Conservation (phyloP, 2,797 vertebrate species). For the Labroides dimidiatus region DNA sequence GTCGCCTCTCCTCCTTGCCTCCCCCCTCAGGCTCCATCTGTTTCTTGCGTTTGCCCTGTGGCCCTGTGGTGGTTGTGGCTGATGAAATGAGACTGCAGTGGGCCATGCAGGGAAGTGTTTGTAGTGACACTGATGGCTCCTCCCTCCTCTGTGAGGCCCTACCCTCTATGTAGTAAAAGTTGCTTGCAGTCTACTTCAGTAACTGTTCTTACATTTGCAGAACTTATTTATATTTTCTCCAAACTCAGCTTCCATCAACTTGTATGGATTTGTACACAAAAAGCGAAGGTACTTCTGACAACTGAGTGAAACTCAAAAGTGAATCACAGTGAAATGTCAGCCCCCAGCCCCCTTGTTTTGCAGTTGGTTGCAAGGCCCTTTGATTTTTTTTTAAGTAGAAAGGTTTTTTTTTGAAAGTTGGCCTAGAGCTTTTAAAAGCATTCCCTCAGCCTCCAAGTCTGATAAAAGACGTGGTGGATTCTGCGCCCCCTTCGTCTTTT, state of each 20-base stretch:
- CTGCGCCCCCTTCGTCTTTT: slow-evolving; percentile 57
- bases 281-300: slow-evolving; percentile 62
- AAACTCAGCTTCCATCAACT: slow-evolving; percentile 37
- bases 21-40: slow-evolving; percentile 71
- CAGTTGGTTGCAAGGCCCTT: slow-evolving; percentile 59
- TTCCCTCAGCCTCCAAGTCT: slow-evolving; percentile 62
- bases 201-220: slow-evolving; percentile 32
- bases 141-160: slow-evolving; percentile 53
- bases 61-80: slow-evolving; percentile 64
- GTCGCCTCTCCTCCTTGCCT: slow-evolving; percentile 35
- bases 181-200: slow-evolving; percentile 39
- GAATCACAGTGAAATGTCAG: slow-evolving; percentile 56
- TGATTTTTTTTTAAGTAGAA: slow-evolving; percentile 60
- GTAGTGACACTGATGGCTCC: slow-evolving; percentile 70
- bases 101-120: slow-evolving; percentile 69
- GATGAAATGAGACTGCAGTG: slow-evolving; percentile 75
- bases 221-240: slow-evolving; percentile 14
- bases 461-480: slow-evolving; percentile 73
- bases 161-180: slow-evolving; percentile 46
- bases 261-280: slow-evolving; percentile 43
- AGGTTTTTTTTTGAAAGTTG: slow-evolving; percentile 58
- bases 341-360: slow-evolving; percentile 49
- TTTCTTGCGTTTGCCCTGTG: slow-evolving; percentile 75
- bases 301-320: slow-evolving; percentile 56
- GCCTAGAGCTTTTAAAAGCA: slow-evolving; percentile 71